Evolutionary conservation across 2,888 invertebrate genomes (phyloP).

Genomic region (Nephrotoma guestfalica): DNA sequence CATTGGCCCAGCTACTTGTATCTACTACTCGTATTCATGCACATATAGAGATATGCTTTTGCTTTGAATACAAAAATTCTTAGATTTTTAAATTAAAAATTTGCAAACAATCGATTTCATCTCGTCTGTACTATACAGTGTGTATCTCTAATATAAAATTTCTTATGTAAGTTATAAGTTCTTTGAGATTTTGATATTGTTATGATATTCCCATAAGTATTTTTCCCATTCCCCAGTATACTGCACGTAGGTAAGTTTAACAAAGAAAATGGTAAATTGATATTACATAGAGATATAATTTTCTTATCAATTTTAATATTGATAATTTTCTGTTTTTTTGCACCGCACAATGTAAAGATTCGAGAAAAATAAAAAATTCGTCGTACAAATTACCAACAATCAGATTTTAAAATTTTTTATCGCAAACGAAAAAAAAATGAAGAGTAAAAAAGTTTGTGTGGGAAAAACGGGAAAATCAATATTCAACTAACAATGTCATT

Average conservation of each 20-base stretch:
- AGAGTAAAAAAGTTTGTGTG: not conserved
- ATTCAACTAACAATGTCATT: not conserved
- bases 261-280: not conserved
- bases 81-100: not conserved
- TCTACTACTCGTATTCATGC: too few relatives aligned
- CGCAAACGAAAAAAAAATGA: not conserved
- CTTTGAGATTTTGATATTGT: not conserved
- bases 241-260: not conserved
- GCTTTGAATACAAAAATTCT: not conserved
- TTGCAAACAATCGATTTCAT: not conserved
- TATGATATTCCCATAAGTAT: not conserved
- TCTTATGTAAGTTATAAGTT: not conserved
- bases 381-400: not conserved
- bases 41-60: not conserved
- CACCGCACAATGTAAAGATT: not conserved
- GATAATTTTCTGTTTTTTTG: not conserved
- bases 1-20: not conserved
- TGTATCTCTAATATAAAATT: not conserved
- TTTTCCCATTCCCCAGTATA: not conserved
- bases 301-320: not conserved
- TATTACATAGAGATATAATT: not conserved
- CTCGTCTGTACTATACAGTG: not conserved
- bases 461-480: not conserved
- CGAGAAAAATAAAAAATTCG: not conserved
- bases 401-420: not conserved